phyloP scores from a whole-genome alignment of 2,113 vertebrate genomes.

The Heterotis niloticus region DNA sequence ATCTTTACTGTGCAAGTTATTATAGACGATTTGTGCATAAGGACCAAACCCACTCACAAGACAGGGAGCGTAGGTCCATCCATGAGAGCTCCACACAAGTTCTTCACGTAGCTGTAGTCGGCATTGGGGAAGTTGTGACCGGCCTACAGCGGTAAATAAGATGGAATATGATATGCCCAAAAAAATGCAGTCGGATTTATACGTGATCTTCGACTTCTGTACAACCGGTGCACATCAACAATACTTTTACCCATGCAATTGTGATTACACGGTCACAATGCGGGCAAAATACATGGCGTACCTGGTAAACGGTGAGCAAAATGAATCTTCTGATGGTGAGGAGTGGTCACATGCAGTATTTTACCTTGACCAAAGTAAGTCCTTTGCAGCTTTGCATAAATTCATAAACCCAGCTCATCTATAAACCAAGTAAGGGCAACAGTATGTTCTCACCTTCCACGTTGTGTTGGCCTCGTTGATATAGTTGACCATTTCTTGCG shows the following conservation, averaged over 20 bases:
- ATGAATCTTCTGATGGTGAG: background rate
- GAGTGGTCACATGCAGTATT: background rate
- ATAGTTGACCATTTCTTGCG: slow-evolving; percentile 77
- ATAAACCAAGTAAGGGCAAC: background rate
- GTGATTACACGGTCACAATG: too few species aligned
- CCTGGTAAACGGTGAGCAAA: too few species aligned
- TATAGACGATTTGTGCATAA: background rate
- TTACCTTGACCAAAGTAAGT: background rate
- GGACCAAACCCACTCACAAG: slow-evolving; percentile 68
- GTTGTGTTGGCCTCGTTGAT: slow-evolving; percentile 89
- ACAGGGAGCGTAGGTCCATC: slow-evolving; percentile 77
- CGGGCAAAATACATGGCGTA: too few species aligned
- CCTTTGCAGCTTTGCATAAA: background rate
- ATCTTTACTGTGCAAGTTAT: background rate
- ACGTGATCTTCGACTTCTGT: background rate
- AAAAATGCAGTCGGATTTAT: background rate
- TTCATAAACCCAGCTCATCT: background rate
- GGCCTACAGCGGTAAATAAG: slow-evolving; percentile 59
- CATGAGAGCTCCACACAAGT: slow-evolving; percentile 79
- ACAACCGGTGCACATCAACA: too few species aligned
- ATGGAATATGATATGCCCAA: background rate
- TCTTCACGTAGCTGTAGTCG: slow-evolving; percentile 78
- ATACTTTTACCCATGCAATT: too few species aligned
- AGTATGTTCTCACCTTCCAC: slow-evolving; percentile 72
- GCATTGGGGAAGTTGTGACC: slow-evolving; percentile 80